Evolutionary conservation across 1,140 invertebrate genomes (phyloP).

Genomic region (Cydia fagiglandana): DNA sequence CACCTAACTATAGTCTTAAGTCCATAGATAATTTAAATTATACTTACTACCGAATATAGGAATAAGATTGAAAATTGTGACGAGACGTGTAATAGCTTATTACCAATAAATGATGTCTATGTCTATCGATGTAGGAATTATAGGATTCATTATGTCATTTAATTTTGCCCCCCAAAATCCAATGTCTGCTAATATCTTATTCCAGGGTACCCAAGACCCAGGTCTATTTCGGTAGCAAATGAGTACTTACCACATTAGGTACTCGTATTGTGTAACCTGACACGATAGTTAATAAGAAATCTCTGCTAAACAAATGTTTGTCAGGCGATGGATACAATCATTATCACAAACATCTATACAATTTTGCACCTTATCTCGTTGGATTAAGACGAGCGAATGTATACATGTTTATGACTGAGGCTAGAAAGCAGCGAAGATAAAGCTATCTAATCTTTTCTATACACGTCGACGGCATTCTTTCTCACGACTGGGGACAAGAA

Average conservation of each 20-base stretch:
- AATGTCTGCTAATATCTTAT: no score
- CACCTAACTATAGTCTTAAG: no score
- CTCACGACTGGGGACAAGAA: constrained; percentile 36
- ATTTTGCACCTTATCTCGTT: background rate
- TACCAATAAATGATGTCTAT: no score
- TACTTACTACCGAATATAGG: background rate
- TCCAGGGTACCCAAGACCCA: no score
- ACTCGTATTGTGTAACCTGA: constrained; percentile 22
- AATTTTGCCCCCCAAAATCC: no score
- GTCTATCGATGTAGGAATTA: no score
- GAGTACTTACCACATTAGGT: background rate
- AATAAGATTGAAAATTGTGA: no score
- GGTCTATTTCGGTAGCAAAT: background rate
- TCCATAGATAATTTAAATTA: no score
- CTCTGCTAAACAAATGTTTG: constrained; percentile 66
- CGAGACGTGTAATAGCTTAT: no score
- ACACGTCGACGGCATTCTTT: constrained; percentile 39
- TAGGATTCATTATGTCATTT: no score
- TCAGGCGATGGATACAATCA: constrained; percentile 49
- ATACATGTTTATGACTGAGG: constrained; percentile 39
- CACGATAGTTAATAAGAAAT: constrained; percentile 47
- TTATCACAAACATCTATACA: background rate
- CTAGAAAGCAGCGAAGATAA: constrained; percentile 58
- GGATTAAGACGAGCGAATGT: background rate
- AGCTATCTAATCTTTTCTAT: constrained; percentile 56